Evolutionary conservation across 2,113 vertebrate genomes (phyloP).

Genomic region (Arenaria interpres): DNA sequence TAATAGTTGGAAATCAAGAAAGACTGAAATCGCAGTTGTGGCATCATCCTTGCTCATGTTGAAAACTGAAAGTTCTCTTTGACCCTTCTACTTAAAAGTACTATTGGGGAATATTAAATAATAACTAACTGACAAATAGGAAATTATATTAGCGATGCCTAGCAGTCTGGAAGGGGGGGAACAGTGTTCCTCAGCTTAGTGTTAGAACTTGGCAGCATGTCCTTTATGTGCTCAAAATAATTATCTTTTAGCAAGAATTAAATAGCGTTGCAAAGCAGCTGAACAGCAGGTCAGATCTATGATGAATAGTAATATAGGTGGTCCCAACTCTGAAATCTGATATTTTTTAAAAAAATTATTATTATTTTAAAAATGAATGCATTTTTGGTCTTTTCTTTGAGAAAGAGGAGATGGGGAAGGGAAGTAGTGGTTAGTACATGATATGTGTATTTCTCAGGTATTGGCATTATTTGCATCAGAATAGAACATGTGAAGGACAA

Average conservation of each 20-base stretch:
- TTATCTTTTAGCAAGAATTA: not conserved
- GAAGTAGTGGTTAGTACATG: not conserved
- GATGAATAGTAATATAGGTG: not conserved
- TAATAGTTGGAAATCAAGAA: not conserved
- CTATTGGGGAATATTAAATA: not conserved
- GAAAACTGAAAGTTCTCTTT: not conserved
- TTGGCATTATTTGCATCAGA: not conserved
- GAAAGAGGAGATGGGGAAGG: not conserved
- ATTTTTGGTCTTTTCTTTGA: not conserved
- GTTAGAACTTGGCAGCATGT: not conserved
- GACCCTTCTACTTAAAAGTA: not conserved
- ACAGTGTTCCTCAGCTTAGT: not conserved
- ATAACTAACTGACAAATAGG: not conserved
- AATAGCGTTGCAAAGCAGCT: not conserved
- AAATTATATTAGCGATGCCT: not conserved
- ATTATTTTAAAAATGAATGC: not conserved
- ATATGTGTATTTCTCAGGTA: not conserved
- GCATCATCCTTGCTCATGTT: not conserved
- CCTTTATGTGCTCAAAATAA: not conserved
- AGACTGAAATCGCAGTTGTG: not conserved
- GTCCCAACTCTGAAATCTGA: not conserved
- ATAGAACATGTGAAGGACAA: not conserved
- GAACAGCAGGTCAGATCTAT: fast-evolving
- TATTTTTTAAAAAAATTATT: not conserved
- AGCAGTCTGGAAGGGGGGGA: not conserved